Evolutionary conservation across 2,888 invertebrate species (phyloP).

Genomic region (Lissonota sp.): DNA sequence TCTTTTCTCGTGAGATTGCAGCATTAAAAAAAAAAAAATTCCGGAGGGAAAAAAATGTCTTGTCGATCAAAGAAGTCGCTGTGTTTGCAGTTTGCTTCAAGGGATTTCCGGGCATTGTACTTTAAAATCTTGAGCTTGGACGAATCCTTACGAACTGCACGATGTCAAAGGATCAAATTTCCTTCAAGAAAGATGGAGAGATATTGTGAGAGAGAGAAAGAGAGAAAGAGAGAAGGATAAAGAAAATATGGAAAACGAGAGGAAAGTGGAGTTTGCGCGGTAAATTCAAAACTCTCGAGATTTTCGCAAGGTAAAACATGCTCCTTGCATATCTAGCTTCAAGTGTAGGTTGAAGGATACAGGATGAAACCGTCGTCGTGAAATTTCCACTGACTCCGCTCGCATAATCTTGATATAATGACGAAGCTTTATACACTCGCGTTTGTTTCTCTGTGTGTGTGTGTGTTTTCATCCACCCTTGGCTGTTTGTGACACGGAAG

Average conservation of each 20-base stretch:
- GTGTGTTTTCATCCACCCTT: background rate
- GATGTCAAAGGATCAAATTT: conserved; percentile 33
- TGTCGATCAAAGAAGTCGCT: conserved; percentile 19
- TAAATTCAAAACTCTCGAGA: background rate
- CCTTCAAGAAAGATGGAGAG: background rate
- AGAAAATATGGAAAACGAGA: background rate
- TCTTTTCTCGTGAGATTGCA: background rate
- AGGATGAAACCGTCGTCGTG: background rate
- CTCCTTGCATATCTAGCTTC: background rate
- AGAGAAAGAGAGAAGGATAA: conserved; percentile 4
- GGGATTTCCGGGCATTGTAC: conserved; percentile 4
- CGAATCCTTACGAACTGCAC: background rate
- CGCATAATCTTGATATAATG: background rate
- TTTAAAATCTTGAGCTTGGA: background rate
- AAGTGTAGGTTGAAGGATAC: background rate
- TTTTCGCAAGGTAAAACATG: background rate
- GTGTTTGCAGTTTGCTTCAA: conserved; percentile 41
- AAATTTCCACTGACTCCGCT: background rate
- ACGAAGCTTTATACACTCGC: background rate
- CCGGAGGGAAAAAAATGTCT: conserved; percentile 2
- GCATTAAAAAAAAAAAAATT: background rate
- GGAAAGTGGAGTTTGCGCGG: background rate
- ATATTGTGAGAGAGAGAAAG: conserved; percentile 23
- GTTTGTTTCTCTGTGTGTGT: too few relatives aligned
- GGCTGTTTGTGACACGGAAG: conserved; percentile 4